Conservation (phyloP, 2,797 vertebrate genomes). For the Thunnus albacares region DNA sequence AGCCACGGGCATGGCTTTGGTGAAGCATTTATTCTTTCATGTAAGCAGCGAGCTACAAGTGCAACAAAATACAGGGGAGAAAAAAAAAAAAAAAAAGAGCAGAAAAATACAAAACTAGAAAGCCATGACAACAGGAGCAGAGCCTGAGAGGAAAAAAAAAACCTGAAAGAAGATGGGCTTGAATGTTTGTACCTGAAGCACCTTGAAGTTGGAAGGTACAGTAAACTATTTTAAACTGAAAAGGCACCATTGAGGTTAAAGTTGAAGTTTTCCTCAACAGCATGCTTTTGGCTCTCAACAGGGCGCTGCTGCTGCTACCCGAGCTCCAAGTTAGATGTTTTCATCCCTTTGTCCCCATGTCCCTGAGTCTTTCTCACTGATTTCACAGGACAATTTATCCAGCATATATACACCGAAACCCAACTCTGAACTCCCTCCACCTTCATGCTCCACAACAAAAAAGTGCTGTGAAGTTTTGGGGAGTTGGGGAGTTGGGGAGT, state of each 20-base stretch:
- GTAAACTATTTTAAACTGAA: constrained; percentile 62
- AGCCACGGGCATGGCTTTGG: constrained; percentile 53
- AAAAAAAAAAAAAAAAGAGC: background rate
- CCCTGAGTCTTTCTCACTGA: constrained; percentile 13
- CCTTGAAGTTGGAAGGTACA: constrained; percentile 52
- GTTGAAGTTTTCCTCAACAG: constrained; percentile 49
- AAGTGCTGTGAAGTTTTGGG: background rate
- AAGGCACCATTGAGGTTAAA: constrained; percentile 37
- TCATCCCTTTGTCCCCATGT: constrained; percentile 22
- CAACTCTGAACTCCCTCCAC: constrained; percentile 7
- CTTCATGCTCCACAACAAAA: background rate
- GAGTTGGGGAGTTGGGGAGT: background rate
- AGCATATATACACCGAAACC: background rate
- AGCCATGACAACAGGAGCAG: constrained; percentile 15
- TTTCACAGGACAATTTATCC: constrained; percentile 43
- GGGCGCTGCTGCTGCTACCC: background rate
- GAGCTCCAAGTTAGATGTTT: constrained; percentile 25
- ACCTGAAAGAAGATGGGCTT: constrained; percentile 40
- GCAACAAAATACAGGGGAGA: background rate
- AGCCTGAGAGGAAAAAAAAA: constrained; percentile 40
- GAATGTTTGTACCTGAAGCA: constrained; percentile 72
- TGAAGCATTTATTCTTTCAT: constrained; percentile 24
- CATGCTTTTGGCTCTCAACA: constrained; percentile 31
- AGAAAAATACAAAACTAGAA: constrained; percentile 15
- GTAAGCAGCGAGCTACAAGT: constrained; percentile 18